These are phyloP conservation scores for Procambarus virginalis DNA, from an alignment of 1,140 invertebrate species.

Conservation along the genomic window DNA sequence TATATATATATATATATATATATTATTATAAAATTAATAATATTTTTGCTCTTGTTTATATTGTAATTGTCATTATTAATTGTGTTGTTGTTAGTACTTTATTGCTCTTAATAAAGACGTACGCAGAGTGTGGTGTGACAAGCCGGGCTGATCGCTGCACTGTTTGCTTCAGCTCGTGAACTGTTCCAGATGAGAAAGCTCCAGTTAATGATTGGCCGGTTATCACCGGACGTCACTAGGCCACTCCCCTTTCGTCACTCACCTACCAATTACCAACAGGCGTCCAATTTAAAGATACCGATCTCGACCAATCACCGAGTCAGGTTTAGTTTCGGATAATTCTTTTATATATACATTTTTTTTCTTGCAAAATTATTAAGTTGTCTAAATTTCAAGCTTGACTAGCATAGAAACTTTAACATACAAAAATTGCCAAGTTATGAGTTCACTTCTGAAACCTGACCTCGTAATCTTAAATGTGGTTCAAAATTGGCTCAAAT, in stretches of 20 bases:
- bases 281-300: slow-evolving; percentile 3
- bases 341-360: background rate
- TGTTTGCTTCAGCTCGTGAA: background rate
- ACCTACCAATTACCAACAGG: slow-evolving; percentile 2
- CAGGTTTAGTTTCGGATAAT: background rate
- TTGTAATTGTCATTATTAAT: no score
- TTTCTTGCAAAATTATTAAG: background rate
- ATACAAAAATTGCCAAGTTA: background rate
- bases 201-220: background rate
- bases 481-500: background rate
- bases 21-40: no score
- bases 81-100: no score
- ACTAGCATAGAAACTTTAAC: background rate
- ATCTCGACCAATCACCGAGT: background rate
- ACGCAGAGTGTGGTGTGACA: background rate
- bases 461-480: background rate
- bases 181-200: background rate
- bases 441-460: background rate
- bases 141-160: background rate
- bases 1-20: no score
- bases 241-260: background rate
- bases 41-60: no score
- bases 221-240: background rate
- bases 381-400: background rate
- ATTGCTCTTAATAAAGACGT: background rate